Evolutionary conservation across 2,113 vertebrate genomes (phyloP).

Genomic region (Percopsis transmontana): DNA sequence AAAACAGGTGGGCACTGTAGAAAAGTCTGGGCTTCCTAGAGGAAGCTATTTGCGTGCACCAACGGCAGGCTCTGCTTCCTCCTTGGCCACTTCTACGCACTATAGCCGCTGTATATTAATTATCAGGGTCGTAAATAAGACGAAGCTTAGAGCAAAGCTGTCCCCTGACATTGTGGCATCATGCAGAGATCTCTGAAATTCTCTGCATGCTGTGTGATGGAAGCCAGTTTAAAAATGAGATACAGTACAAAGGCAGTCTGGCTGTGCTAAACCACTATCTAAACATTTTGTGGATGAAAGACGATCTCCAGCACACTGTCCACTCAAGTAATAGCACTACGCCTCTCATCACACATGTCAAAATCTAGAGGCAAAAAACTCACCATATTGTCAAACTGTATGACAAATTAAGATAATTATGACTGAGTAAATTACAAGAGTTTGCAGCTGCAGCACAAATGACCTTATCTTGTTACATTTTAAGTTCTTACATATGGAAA

Average conservation of each 20-base stretch:
- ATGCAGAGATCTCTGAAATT: constrained; percentile 37
- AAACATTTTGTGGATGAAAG: no score
- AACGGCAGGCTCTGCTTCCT: constrained; percentile 6
- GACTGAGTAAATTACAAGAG: constrained; percentile 29
- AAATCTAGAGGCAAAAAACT: constrained; percentile 12
- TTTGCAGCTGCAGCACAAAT: constrained; percentile 24
- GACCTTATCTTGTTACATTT: constrained; percentile 37
- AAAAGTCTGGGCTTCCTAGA: constrained; percentile 45
- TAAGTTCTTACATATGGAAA: constrained; percentile 4
- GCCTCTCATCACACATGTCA: constrained; percentile 21
- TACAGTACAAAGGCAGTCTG: constrained; percentile 46
- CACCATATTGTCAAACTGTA: constrained; percentile 38
- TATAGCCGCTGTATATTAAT: no score
- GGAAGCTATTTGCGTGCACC: constrained; percentile 7
- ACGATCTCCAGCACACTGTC: not conserved
- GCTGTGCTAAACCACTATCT: constrained; percentile 2
- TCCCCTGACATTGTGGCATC: constrained; percentile 43
- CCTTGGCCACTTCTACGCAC: constrained; percentile 15
- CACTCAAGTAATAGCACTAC: constrained; percentile 45
- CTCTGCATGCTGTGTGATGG: constrained; percentile 30
- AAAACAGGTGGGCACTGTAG: constrained; percentile 59
- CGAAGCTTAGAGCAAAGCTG: constrained; percentile 17
- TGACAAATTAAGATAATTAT: constrained; percentile 33
- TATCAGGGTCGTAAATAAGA: constrained; percentile 36
- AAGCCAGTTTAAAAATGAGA: constrained; percentile 68